Evolutionary conservation across 2,113 vertebrate species (phyloP), one percentile per base, ranked within the genome.

Genomic region (Lagopus leucura): DNA sequence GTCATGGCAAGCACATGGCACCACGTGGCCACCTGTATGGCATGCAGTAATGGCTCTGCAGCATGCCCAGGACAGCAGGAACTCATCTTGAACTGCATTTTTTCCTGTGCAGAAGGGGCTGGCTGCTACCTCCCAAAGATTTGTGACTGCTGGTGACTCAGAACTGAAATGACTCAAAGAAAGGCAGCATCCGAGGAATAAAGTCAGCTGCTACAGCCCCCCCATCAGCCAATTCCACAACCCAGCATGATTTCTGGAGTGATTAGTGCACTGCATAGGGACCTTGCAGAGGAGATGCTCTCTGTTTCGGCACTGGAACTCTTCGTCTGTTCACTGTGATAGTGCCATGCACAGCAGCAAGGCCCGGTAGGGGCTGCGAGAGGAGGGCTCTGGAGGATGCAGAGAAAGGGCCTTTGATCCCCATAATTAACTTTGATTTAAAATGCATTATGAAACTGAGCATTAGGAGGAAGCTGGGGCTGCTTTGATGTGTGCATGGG

Each of bases 61-160:
- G 57, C 0, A 0, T 28, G 89, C 72, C 89, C 95, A 50, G 77
- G 58, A 25, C 30, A 25, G 1, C 86, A 55, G 32, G 21, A 3
- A 13, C 82, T 67, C 72, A 1, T 27, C 86, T 72, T 22, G 1
- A 71, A 32, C 1, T 0, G 73, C 7, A 32, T 32, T 79, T 75
- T 11, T 45, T 66, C 25, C 94, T 85, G 83, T 5, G 0, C 3
- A 21, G 36, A 58, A 66, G 13, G 82, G 25, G 52, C 84, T 24
- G 85, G 79, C 58, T 64, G 0, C 84, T 95, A 93, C 90, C 90
- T 40, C 77, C 4, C 1, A 48, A 66, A 93, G 94, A 95, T 95
- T 97, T 94, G 4, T 3, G 9, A 76, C 84, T 77, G 72, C 87
- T 57, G 55, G 79, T 95, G 95, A 97, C 92, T 97, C 95, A 94